Evolutionary conservation across 2,797 vertebrate species (phyloP).

Genomic region (Pteronotus mesoamericanus): DNA sequence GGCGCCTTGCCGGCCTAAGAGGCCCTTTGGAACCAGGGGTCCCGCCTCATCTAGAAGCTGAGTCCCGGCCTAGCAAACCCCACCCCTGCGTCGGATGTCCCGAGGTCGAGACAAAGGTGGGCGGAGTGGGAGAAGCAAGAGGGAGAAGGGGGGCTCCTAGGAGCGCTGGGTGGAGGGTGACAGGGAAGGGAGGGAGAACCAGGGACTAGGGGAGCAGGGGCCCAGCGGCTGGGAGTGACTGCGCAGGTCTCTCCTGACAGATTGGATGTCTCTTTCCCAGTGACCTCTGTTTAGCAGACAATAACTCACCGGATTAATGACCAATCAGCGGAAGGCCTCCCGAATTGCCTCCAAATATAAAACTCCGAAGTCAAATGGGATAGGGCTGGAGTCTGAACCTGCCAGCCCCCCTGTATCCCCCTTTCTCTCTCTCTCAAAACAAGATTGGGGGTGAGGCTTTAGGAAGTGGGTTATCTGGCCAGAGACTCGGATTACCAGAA

Average conservation of each 20-base stretch:
- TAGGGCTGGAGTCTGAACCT: neutral
- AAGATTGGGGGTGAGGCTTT: neutral
- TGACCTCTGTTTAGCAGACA: constrained; percentile 87
- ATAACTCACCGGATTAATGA: constrained; percentile 89
- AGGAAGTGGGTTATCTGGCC: neutral
- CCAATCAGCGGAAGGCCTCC: constrained; percentile 83
- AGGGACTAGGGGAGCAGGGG: constrained; percentile 36
- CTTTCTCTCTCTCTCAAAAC: neutral
- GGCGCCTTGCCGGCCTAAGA: neutral
- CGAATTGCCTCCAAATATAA: constrained; percentile 79
- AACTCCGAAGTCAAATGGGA: constrained; percentile 51
- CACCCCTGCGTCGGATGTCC: accelerated
- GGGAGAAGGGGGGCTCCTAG: neutral
- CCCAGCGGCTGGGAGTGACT: constrained; percentile 36
- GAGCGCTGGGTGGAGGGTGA: neutral
- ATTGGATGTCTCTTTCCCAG: constrained; percentile 82
- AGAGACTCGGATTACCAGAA: neutral
- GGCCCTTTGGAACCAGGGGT: neutral
- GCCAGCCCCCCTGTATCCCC: neutral
- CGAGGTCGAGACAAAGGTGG: neutral
- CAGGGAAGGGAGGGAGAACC: neutral
- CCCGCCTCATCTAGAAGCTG: neutral
- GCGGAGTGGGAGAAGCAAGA: neutral
- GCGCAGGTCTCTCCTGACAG: constrained; percentile 80
- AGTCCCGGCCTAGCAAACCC: neutral